These are phyloP conservation scores for Ostrea denselamellosa DNA, from an alignment of 1,140 invertebrate species.

Conservation along the genomic window DNA sequence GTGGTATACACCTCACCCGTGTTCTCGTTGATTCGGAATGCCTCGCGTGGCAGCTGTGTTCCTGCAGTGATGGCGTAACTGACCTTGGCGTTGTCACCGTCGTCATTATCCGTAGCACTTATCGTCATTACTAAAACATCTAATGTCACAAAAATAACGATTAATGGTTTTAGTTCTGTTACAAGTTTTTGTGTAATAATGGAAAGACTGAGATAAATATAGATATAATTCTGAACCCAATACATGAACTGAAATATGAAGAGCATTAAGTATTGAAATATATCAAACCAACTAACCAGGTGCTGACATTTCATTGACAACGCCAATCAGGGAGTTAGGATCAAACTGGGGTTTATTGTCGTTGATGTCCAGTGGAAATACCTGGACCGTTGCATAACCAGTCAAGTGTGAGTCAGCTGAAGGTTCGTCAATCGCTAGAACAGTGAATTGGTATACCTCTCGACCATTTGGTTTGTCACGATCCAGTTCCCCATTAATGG, in stretches of 20 bases:
- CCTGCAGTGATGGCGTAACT: constrained; percentile 49
- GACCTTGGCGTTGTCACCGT: constrained; percentile 59
- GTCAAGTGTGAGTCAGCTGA: constrained; percentile 83
- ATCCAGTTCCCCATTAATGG: constrained; percentile 89
- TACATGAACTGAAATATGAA: too few species aligned
- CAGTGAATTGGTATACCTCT: constrained; percentile 97
- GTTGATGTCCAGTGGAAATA: constrained; percentile 98
- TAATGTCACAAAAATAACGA: constrained; percentile 63
- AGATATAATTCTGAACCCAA: too few species aligned
- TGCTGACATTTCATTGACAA: constrained; percentile 64
- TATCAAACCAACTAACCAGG: constrained; percentile 55
- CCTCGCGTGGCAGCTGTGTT: not conserved
- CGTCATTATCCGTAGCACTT: constrained; percentile 88
- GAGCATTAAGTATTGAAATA: too few species aligned
- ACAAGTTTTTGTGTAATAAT: too few species aligned
- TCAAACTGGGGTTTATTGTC: constrained; percentile 97
- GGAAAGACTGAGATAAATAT: too few species aligned
- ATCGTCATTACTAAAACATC: constrained; percentile 94
- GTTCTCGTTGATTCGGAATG: constrained; percentile 43
- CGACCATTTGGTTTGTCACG: constrained; percentile 96
- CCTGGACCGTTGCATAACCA: constrained; percentile 97
- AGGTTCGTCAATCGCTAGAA: constrained; percentile 97
- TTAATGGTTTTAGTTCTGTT: too few species aligned
- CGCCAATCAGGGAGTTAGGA: constrained; percentile 59
- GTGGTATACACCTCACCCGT: constrained; percentile 58